Evolutionary conservation across 1,140 invertebrate species (phyloP).

Genomic region (Globodera rostochiensis): DNA sequence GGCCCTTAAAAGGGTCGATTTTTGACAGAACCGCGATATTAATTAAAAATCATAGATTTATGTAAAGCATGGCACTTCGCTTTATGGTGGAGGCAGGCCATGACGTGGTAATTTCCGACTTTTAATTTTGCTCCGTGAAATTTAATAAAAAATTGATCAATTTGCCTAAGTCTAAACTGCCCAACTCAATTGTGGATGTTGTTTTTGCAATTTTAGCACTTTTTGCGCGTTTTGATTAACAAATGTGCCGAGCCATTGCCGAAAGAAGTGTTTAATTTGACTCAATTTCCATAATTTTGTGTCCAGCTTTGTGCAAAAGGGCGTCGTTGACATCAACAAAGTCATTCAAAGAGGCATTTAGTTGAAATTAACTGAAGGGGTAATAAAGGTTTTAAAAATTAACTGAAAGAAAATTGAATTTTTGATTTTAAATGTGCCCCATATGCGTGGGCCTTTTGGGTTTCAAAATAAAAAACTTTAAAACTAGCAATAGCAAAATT

Average conservation of each 20-base stretch:
- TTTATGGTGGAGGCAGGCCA: slow-evolving; percentile 44
- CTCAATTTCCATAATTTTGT: not conserved
- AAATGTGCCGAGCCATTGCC: not conserved
- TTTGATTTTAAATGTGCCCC: slow-evolving; percentile 69
- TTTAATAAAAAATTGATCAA: not conserved
- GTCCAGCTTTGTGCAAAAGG: not conserved
- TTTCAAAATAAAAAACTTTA: slow-evolving; percentile 72
- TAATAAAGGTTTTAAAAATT: slow-evolving; percentile 75
- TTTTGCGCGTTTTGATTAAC: not conserved
- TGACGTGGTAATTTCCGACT: slow-evolving; percentile 42
- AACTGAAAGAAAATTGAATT: slow-evolving; percentile 69
- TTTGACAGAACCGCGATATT: no score
- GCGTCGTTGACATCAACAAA: not conserved
- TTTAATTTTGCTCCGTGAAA: not conserved
- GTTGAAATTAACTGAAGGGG: no score
- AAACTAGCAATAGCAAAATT: not conserved
- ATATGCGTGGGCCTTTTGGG: slow-evolving; percentile 75
- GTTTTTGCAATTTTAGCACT: not conserved
- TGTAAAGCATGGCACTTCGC: no score
- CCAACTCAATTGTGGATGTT: no score
- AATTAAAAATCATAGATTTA: no score
- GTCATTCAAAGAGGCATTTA: not conserved
- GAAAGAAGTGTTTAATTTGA: not conserved
- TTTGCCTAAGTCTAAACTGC: not conserved
- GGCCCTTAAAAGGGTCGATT: no score